Percentiles rank a stretch among this genome's conserved stretches.
These are phyloP conservation scores for Steatocranus sp. DNA, from an alignment of 2,797 vertebrate species.

Conservation along the genomic window DNA sequence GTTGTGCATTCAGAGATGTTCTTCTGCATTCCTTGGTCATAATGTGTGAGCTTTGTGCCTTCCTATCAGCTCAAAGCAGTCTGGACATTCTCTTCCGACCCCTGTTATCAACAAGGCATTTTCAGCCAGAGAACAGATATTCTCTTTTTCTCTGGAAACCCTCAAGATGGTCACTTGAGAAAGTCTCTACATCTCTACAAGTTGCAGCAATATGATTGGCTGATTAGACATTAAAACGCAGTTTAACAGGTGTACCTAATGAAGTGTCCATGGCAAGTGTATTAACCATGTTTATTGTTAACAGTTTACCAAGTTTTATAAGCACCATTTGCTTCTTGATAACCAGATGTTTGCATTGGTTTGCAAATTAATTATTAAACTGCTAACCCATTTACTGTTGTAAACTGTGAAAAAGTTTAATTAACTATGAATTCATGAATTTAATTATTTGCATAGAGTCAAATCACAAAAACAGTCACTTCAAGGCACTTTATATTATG, in stretches of 20 bases:
- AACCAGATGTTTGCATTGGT: not conserved
- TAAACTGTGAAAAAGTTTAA: not conserved
- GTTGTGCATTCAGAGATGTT: not conserved
- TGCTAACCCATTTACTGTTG: not conserved
- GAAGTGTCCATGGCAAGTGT: not conserved
- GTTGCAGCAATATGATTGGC: not conserved
- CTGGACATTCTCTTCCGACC: slow-evolving; percentile 1
- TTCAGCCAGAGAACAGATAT: not conserved
- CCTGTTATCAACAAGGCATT: slow-evolving; percentile 48
- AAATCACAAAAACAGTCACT: not conserved
- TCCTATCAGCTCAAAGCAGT: not conserved
- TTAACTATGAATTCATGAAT: not conserved
- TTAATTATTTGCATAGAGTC: not conserved
- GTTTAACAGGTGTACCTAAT: not conserved
- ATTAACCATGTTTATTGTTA: not conserved
- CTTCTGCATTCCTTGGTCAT: not conserved
- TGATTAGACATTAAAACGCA: not conserved
- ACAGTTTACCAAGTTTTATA: not conserved
- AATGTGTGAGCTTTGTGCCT: not conserved
- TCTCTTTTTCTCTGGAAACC: not conserved
- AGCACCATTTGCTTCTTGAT: not conserved
- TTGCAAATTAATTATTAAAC: not conserved
- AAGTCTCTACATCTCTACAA: not conserved
- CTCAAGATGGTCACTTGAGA: not conserved
- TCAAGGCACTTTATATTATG: not conserved